phyloP scores from a whole-genome alignment of 2,797 vertebrate genomes.

The Sciaenops ocellatus region DNA sequence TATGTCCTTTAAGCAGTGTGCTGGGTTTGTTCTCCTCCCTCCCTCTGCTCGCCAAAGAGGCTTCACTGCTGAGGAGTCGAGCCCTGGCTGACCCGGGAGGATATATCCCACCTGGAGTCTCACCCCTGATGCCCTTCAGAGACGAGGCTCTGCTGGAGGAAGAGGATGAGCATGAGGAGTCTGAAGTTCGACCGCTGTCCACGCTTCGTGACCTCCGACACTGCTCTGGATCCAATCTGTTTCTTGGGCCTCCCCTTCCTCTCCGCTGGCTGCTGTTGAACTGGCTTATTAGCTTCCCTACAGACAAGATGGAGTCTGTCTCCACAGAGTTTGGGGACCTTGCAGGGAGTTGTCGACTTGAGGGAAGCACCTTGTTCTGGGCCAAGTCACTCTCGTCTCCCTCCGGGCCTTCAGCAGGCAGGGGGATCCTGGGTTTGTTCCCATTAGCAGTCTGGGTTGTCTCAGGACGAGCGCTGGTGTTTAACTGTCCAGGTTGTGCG shows the following conservation, averaged over 20 bases:
- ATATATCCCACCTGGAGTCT: constrained; percentile 53
- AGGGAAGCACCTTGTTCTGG: constrained; percentile 15
- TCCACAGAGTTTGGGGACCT: constrained; percentile 83
- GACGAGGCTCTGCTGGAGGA: constrained; percentile 69
- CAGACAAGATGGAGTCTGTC: constrained; percentile 88
- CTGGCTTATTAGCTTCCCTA: constrained; percentile 92
- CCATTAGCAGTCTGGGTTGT: constrained; percentile 12
- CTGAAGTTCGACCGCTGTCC: constrained; percentile 80
- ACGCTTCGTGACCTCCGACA: constrained; percentile 91
- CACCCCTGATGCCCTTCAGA: constrained; percentile 54
- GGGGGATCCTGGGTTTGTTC: constrained; percentile 77
- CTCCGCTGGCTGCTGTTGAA: constrained; percentile 89
- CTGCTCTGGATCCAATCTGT: constrained; percentile 87
- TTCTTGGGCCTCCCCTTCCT: constrained; percentile 87
- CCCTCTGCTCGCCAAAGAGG: constrained; percentile 27
- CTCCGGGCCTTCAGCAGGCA: constrained; percentile 70
- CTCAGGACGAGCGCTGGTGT: constrained; percentile 11
- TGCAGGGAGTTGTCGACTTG: constrained; percentile 39
- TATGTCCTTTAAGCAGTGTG: constrained; percentile 26
- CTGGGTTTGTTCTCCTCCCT: constrained; percentile 55
- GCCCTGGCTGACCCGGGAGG: constrained; percentile 73
- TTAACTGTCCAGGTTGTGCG: constrained; percentile 6
- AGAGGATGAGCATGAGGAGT: constrained; percentile 83
- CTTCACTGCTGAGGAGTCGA: constrained; percentile 58
- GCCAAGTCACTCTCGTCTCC: constrained; percentile 41